phyloP scores from a whole-genome alignment of 2,888 invertebrate genomes.

The Phortica okadai region DNA sequence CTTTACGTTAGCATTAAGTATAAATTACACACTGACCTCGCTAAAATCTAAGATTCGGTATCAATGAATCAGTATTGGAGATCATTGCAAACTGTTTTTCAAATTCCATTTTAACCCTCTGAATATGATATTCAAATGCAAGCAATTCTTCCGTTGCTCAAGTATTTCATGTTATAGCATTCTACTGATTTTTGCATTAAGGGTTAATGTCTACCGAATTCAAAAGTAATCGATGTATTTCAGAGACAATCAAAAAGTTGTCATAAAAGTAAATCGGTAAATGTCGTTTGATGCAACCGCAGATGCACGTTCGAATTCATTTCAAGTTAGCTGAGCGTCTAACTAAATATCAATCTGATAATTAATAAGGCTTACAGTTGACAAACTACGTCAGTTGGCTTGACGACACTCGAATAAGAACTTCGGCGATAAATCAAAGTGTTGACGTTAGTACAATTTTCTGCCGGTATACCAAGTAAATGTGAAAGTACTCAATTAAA shows the following conservation, averaged over 20 bases:
- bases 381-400: neutral
- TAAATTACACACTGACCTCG: constrained; percentile 26
- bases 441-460: too few relatives aligned
- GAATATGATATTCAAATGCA: neutral
- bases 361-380: constrained; percentile 18
- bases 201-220: constrained; percentile 9
- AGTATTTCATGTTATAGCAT: neutral
- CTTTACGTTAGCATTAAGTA: neutral
- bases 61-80: constrained; percentile 3
- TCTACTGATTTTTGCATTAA: neutral
- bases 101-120: constrained; percentile 11
- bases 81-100: neutral
- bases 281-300: constrained; percentile 12
- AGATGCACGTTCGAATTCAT: constrained; percentile 11
- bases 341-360: neutral
- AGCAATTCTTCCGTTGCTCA: neutral
- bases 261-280: neutral
- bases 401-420: neutral
- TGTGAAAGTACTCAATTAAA: neutral
- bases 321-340: neutral
- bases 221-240: constrained; percentile 1
- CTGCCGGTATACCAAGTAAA: neutral
- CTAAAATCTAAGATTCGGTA: neutral
- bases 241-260: neutral
- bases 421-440: neutral